Percentiles rank a stretch among this genome's conserved stretches.
Conservation (phyloP, 1,140 invertebrate genomes). For the Belonocnema kinseyi region DNA sequence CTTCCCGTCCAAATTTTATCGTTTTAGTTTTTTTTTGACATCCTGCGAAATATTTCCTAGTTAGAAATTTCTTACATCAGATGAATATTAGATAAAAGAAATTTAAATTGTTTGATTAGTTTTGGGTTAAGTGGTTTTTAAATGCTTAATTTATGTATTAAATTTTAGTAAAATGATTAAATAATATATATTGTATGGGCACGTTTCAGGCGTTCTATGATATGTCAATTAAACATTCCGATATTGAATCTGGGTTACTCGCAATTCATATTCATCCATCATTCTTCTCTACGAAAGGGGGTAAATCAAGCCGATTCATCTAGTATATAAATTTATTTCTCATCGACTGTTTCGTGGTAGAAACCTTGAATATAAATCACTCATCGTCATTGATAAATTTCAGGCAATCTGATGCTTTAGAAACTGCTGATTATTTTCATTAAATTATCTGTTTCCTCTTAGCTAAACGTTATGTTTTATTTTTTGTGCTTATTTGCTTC, state of each 20-base stretch:
- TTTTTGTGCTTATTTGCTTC: not conserved
- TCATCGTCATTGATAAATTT: too few species aligned
- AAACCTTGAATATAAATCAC: not conserved
- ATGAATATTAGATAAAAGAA: too few species aligned
- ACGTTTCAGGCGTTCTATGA: not conserved
- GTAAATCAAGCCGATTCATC: conserved; percentile 10
- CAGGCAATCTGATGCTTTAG: not conserved
- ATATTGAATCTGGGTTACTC: not conserved
- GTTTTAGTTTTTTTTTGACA: too few species aligned
- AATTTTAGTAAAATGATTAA: not conserved
- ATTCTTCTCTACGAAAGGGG: not conserved
- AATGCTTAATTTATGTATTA: not conserved
- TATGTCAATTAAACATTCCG: conserved; percentile 18
- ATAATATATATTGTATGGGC: not conserved
- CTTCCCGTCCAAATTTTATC: too few species aligned
- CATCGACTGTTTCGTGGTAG: not conserved
- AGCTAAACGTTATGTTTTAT: too few species aligned
- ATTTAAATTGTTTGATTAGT: too few species aligned
- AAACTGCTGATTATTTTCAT: too few species aligned
- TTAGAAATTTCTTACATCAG: too few species aligned
- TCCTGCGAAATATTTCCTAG: too few species aligned
- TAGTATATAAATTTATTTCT: not conserved
- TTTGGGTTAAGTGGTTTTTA: too few species aligned
- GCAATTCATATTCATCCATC: conserved; percentile 20
- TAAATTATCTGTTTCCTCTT: too few species aligned